Evolutionary conservation across 30 jellyfish, hydroid and myxozoan species (phyloP), one percentile per base, ranked within the genome.

Genomic region (Kudoa iwatai): DNA sequence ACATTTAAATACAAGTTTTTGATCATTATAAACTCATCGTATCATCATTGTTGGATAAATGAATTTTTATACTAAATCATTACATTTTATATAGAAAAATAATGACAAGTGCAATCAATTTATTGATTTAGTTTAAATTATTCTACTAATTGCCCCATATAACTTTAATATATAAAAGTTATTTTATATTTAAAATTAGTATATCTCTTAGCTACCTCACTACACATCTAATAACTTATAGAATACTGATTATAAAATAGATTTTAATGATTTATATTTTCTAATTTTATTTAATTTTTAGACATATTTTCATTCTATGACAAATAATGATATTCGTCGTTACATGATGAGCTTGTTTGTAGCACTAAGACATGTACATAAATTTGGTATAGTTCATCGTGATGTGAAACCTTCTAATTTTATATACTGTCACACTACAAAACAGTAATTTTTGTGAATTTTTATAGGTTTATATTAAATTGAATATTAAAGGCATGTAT

Each of bases 401-500:
- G 96, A 77, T 63, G 83, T 77, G 18, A 77, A 77, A 36, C 96
- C 96, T 18, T 62, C 88, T 54, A 77, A 77, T 42, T 77, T 77
- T 21, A 52, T 77, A 0, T 55, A 54, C 30, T 54, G 82, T 20
- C 49, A 62, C 44, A 57, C 42, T 13, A 23, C 55, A n/a, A 57
- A 48, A 22, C 52, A 57, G 96, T 77, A 45, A 23, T 17, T 42
- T 21, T 17, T 6, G 11, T 10, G 16, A 21, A 0, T 13, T 9
- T 17, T 17, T 45, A 16, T 21, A 45, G 4, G 15, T 26, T 18
- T 4, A 3, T 17, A 0, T 42, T 17, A 0, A 23, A 3, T n/a
- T 11, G 6, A 30, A 2, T 16, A 41, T 62, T 32, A 2, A 35
- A 77, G 96, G 48, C 63, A 77, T 53, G 39, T 68, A 4, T 45